Percentiles rank a stretch among this genome's conserved stretches.
Evolutionary conservation across 1,140 invertebrate species (phyloP).

Genomic region (Homarus americanus): DNA sequence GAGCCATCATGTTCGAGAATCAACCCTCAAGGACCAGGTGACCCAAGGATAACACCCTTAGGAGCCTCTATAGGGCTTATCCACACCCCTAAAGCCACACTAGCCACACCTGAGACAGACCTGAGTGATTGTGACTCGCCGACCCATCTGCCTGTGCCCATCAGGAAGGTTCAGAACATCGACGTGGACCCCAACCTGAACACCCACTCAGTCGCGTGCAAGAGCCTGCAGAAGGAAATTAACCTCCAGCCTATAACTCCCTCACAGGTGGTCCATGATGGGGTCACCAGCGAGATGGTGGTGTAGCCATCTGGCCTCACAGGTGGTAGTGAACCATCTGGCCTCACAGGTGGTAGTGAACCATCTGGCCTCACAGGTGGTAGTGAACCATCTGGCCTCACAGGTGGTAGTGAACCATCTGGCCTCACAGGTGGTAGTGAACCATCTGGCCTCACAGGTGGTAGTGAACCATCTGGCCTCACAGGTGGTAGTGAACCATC

Average conservation of each 20-base stretch:
- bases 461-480: too few species aligned
- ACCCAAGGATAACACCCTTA: constrained; percentile 76
- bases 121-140: constrained; percentile 74
- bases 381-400: too few species aligned
- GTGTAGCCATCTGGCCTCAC: constrained; percentile 69
- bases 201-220: constrained; percentile 83
- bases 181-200: constrained; percentile 89
- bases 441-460: too few species aligned
- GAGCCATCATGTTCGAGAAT: constrained; percentile 77
- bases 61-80: constrained; percentile 81
- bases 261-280: constrained; percentile 22
- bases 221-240: constrained; percentile 71
- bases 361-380: too few species aligned
- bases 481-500: too few species aligned
- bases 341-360: too few species aligned
- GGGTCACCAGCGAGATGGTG: constrained; percentile 65
- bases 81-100: constrained; percentile 78
- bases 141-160: constrained; percentile 80
- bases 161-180: constrained; percentile 86
- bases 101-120: constrained; percentile 78
- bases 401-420: too few species aligned
- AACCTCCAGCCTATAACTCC: constrained; percentile 63
- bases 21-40: constrained; percentile 78
- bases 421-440: too few species aligned
- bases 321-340: too few species aligned